Evolutionary conservation across 2,797 vertebrate genomes (phyloP).

Genomic region (Eospalax fontanierii): DNA sequence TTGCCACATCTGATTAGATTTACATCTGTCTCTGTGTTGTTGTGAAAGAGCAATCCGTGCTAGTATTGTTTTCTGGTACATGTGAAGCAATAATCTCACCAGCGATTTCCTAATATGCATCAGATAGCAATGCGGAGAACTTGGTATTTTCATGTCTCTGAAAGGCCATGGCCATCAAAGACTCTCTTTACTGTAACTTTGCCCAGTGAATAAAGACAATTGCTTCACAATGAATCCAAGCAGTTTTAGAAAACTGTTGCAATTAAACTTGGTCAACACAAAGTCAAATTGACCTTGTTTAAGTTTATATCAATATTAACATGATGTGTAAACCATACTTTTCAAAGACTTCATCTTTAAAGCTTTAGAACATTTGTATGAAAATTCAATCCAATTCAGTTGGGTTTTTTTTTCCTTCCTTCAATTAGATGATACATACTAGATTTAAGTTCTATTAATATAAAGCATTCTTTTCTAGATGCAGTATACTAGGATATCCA

Average conservation of each 20-base stretch:
- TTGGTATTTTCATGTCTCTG: neutral
- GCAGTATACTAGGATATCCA: neutral
- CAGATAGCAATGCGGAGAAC: neutral
- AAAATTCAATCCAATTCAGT: too few relatives aligned
- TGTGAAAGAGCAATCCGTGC: neutral
- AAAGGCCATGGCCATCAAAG: neutral
- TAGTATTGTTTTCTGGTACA: neutral
- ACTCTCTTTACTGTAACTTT: neutral
- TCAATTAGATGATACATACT: neutral
- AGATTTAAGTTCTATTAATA: constrained; percentile 43
- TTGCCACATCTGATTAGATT: constrained; percentile 14
- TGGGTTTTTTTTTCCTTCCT: too few relatives aligned
- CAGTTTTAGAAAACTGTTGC: constrained; percentile 20
- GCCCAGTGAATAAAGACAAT: neutral
- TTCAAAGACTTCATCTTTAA: constrained; percentile 35
- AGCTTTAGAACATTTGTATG: neutral
- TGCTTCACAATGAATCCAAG: neutral
- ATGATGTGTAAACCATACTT: neutral
- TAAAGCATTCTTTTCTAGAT: constrained; percentile 34
- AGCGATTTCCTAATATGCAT: neutral
- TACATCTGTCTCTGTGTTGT: neutral
- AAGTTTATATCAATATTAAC: constrained; percentile 59
- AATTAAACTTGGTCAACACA: constrained; percentile 14
- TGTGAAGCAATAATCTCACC: neutral
- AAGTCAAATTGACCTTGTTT: constrained; percentile 33